phyloP scores from a whole-genome alignment of 2,888 invertebrate species.

The Synergus umbraculus region DNA sequence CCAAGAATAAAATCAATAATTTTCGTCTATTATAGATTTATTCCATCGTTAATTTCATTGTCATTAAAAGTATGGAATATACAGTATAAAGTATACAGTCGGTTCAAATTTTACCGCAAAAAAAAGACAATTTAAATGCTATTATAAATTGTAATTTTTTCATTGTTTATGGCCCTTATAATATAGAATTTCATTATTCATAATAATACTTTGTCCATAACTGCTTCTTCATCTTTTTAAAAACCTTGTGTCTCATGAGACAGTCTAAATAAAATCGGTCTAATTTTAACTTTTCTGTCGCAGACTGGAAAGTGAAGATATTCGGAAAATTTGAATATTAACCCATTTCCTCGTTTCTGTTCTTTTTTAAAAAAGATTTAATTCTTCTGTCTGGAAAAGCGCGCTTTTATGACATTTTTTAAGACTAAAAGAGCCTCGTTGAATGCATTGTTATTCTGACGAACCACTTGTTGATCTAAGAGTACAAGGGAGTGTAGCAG shows the following conservation, averaged over 20 bases:
- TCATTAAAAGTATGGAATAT: neutral
- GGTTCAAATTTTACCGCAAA: neutral
- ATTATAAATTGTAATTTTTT: neutral
- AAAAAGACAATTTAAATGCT: neutral
- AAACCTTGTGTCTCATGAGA: slow-evolving; percentile 15
- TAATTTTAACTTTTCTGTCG: slow-evolving; percentile 28
- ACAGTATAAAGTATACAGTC: neutral
- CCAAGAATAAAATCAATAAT: neutral
- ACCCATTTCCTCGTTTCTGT: neutral
- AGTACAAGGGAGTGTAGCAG: neutral
- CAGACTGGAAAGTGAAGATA: slow-evolving; percentile 4
- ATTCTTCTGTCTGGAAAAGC: neutral
- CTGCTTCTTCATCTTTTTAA: neutral
- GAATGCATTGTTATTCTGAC: neutral
- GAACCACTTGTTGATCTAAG: slow-evolving; percentile 23
- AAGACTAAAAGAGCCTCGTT: neutral
- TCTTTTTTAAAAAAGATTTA: neutral
- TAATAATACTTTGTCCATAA: neutral
- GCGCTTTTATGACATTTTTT: neutral
- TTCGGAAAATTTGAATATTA: slow-evolving; percentile 27
- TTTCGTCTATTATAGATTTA: neutral
- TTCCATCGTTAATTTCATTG: neutral
- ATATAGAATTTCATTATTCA: neutral
- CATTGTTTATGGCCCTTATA: neutral
- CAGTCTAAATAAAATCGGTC: slow-evolving; percentile 21